Evolutionary conservation across 2,113 vertebrate species (phyloP).

Genomic region (Sorex araneus): DNA sequence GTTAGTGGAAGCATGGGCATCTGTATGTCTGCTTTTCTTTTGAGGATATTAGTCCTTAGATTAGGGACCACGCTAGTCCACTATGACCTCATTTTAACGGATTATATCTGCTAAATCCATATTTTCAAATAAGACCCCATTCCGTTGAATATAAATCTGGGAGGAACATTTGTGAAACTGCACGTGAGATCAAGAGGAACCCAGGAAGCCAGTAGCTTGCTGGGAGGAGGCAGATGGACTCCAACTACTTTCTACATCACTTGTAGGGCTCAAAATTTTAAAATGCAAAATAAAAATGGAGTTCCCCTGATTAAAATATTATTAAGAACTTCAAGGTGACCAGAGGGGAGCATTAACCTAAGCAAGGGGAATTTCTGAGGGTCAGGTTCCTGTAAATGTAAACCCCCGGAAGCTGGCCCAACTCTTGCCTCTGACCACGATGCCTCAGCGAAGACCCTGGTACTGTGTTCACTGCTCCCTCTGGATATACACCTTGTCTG

Average conservation of each 20-base stretch:
- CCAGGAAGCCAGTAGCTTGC: not conserved
- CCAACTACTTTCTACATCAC: not conserved
- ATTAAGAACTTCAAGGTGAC: not conserved
- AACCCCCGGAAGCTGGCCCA: not conserved
- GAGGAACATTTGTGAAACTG: not conserved
- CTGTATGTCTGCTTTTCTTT: not conserved
- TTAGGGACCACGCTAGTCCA: not conserved
- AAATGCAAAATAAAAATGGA: not conserved
- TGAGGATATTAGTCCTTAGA: not conserved
- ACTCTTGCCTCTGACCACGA: not conserved
- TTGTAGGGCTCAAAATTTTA: not conserved
- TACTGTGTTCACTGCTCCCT: not conserved
- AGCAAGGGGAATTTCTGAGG: not conserved
- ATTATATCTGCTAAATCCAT: slow-evolving; percentile 18
- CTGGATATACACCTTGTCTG: not conserved
- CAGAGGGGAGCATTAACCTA: not conserved
- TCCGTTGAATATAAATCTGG: not conserved
- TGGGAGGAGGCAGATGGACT: not conserved
- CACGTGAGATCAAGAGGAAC: not conserved
- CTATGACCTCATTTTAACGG: slow-evolving; percentile 10
- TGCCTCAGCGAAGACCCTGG: not conserved
- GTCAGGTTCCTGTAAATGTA: not conserved
- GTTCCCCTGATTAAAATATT: not conserved
- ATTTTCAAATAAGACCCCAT: slow-evolving; percentile 1
- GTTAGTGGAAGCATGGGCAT: not conserved